phyloP scores from a whole-genome alignment of 2,797 vertebrate species.

The Tarsius wallacei region DNA sequence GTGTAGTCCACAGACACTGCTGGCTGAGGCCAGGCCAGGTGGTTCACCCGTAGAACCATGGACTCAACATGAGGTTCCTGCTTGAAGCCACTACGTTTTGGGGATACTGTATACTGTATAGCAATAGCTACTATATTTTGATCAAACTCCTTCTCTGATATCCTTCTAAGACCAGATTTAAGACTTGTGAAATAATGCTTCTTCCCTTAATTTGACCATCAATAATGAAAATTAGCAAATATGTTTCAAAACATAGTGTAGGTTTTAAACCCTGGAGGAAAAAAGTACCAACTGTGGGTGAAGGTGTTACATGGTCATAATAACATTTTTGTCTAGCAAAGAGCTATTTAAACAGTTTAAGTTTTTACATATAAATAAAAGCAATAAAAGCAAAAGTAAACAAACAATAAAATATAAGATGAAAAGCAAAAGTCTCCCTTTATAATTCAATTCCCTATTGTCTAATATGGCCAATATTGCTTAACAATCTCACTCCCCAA shows the following conservation, averaged over 20 bases:
- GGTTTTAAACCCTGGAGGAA: neutral
- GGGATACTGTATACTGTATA: no score
- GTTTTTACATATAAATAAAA: constrained; percentile 5
- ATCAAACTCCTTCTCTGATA: neutral
- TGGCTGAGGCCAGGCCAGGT: neutral
- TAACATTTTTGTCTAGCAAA: neutral
- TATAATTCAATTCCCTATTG: neutral
- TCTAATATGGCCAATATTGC: neutral
- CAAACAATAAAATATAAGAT: neutral
- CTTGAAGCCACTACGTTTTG: neutral
- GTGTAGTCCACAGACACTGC: neutral
- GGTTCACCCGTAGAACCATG: neutral
- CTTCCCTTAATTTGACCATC: neutral
- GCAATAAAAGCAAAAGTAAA: neutral
- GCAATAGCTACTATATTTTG: neutral
- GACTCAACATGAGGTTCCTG: neutral
- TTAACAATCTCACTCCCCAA: neutral
- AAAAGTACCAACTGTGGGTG: neutral
- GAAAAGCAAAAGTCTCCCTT: neutral
- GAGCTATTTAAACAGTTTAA: neutral
- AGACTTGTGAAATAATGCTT: neutral
- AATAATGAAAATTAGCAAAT: neutral
- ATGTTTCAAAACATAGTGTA: neutral
- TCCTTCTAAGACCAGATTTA: neutral
- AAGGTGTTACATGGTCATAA: neutral